Base-by-base conservation (phyloP, 2,113 vertebrate species). In the Oophaga pumilio region DNA sequence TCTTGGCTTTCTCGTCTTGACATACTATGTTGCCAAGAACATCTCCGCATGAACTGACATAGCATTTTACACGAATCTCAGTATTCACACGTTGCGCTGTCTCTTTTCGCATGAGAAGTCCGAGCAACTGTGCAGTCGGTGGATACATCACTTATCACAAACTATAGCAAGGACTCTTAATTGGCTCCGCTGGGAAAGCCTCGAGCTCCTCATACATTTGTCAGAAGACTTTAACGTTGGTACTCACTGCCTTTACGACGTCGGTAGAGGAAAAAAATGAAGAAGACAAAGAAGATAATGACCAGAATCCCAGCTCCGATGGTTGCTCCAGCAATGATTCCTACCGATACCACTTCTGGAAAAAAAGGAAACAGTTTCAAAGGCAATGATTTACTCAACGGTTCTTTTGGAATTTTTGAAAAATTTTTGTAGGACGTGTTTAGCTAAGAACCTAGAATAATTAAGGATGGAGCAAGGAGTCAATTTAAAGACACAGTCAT, bases 211-310 rank as follows among this genome's bases (percentile, higher is more conserved):
- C 85, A 62, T 64, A 7, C 73, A n/a, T 59, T 85, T 85, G 52
- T 59, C 62, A 43, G 18, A 69, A 71, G 68, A 68, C 66, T 28
- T 59, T 80, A 76, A 66, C 59, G 3, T 13, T 53, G 22, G 1
- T 85, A 97, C 97, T 98, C 94, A 99, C 98, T 99, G 92, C 97
- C 97, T 97, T 99, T 99, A 89, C 97, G 96, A 24, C 97, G 97
- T n/a, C 97, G 93, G 91, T 98, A 99, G 18, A 99, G 96, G 92
- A 98, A 95, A 74, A 97, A 96, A 81, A 94, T 92, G 5, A 99
- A 91, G 0, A 94, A 93, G 1, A 95, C 90, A 49, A 98, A 94
- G 91, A 94, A 95, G 92, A 95, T 89, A 91, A 96, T 91, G 57
- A 98, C 91, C n/a, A 98, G 93, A 78, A 97, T 93, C 90, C 95